Evolutionary conservation across 1,140 invertebrate genomes (phyloP).

Genomic region (Ganaspis sp.): DNA sequence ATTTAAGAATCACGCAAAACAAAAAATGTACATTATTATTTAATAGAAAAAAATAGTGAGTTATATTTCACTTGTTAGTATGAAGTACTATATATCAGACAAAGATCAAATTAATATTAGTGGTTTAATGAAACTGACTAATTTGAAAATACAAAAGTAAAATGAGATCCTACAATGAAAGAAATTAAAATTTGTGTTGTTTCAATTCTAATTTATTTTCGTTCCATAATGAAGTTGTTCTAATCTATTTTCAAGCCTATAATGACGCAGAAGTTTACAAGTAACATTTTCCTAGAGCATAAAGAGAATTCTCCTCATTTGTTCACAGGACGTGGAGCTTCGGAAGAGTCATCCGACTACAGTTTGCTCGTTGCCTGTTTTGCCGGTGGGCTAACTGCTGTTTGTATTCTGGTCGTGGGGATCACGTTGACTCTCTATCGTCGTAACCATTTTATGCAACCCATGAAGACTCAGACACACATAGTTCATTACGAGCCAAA

Average conservation of each 20-base stretch:
- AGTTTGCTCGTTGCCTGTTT: constrained; percentile 69
- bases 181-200: too few species aligned
- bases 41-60: too few species aligned
- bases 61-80: too few species aligned
- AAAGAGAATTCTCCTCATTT: constrained; percentile 11
- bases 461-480: constrained; percentile 58
- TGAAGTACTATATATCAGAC: too few species aligned
- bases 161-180: too few species aligned
- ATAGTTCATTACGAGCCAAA: constrained; percentile 47
- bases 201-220: too few species aligned
- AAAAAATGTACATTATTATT: too few species aligned
- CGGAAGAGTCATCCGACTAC: constrained; percentile 63
- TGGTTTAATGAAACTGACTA: too few species aligned
- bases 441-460: constrained; percentile 55
- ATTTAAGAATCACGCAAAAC: too few species aligned
- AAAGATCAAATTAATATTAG: too few species aligned
- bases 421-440: constrained; percentile 67
- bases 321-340: constrained; percentile 62
- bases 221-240: neutral
- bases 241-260: neutral
- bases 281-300: neutral
- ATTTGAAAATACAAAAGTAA: too few species aligned
- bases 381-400: constrained; percentile 66
- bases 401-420: constrained; percentile 67
- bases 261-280: neutral